Evolutionary conservation across 2,888 invertebrate genomes (phyloP).

Genomic region (Odiellus spinosus): DNA sequence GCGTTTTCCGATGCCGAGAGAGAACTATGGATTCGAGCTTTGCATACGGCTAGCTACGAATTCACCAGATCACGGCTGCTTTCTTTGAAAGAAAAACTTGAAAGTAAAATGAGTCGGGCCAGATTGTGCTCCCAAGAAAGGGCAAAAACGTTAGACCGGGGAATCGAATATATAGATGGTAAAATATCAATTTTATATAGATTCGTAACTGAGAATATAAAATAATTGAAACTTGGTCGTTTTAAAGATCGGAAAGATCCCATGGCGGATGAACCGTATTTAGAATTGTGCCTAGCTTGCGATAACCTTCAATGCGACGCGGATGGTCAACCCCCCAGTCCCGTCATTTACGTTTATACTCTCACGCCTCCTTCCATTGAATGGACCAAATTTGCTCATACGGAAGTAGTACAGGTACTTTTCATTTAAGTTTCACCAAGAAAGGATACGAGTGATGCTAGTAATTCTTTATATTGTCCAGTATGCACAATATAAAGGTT

Average conservation of each 20-base stretch:
- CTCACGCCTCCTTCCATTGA: constrained; percentile 27
- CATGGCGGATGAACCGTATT: constrained; percentile 1
- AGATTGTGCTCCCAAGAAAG: no score
- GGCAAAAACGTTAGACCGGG: no score
- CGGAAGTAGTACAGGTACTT: constrained; percentile 69
- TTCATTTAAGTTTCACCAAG: constrained; percentile 1
- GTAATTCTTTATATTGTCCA: constrained; percentile 1
- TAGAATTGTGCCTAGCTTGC: constrained; percentile 39
- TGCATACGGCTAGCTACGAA: constrained; percentile 68
- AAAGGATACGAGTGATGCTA: not conserved
- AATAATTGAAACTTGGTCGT: no score
- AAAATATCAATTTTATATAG: no score
- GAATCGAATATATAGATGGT: no score
- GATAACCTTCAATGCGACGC: constrained; percentile 76
- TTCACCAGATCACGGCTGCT: constrained; percentile 61
- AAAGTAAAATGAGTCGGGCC: constrained; percentile 1
- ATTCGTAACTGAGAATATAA: no score
- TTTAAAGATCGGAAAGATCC: not conserved
- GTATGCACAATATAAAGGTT: no score
- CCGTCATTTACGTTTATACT: constrained; percentile 49
- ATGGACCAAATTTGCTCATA: constrained; percentile 70
- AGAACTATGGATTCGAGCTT: constrained; percentile 66
- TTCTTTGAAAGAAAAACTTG: constrained; percentile 29
- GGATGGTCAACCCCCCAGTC: constrained; percentile 68
- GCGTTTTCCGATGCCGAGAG: constrained; percentile 64